Evolutionary conservation across 2,113 vertebrate genomes (phyloP).

Genomic region (Hucho hucho): DNA sequence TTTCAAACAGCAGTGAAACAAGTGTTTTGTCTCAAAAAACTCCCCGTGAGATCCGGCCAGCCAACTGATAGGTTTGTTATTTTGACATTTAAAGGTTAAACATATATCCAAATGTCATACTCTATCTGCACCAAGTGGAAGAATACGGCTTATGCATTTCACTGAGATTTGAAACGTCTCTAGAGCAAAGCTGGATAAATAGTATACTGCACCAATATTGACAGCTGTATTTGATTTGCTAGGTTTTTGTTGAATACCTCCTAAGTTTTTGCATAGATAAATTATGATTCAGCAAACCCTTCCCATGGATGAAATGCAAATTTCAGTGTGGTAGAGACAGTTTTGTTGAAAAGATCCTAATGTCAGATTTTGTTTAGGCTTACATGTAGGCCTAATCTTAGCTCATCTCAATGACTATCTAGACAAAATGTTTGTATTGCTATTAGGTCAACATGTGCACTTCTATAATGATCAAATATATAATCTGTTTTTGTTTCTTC

Average conservation of each 20-base stretch:
- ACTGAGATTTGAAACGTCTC: constrained; percentile 19
- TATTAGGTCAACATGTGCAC: no score
- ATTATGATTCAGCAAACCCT: background rate
- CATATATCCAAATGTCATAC: constrained; percentile 68
- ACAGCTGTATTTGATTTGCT: background rate
- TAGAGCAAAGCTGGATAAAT: constrained; percentile 1
- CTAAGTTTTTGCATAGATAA: background rate
- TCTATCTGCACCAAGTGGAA: constrained; percentile 61
- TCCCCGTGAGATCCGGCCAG: constrained; percentile 35
- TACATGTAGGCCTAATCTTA: no score
- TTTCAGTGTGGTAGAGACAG: background rate
- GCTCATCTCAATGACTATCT: background rate
- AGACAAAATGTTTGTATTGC: background rate
- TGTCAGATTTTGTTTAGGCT: no score
- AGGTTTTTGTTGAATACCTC: background rate
- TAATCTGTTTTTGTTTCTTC: no score
- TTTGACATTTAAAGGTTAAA: constrained; percentile 76
- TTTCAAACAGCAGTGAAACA: constrained; percentile 31
- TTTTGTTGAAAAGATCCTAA: background rate
- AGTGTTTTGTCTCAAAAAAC: constrained; percentile 35
- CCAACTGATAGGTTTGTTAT: constrained; percentile 34
- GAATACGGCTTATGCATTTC: constrained; percentile 62
- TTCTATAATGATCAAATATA: no score
- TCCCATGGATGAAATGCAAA: background rate
- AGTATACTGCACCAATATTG: background rate